Conservation (phyloP, 2,797 vertebrate species). For the Sardinella longiceps region DNA sequence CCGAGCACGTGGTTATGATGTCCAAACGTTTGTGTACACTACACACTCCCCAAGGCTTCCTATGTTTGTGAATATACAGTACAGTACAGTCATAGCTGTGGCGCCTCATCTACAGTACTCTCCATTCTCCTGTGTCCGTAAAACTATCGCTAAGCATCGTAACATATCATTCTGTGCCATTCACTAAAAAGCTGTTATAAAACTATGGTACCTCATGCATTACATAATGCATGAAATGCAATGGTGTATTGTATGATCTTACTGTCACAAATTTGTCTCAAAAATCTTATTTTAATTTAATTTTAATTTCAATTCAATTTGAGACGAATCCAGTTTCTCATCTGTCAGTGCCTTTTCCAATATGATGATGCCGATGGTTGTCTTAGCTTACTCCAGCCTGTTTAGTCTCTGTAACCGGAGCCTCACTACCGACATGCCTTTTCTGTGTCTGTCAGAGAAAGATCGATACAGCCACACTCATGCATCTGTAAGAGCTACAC, state of each 20-base stretch:
- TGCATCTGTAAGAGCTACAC: neutral
- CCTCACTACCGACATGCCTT: neutral
- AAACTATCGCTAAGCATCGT: no score
- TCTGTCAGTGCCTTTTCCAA: neutral
- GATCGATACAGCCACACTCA: neutral
- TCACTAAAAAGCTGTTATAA: neutral
- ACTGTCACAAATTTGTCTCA: neutral
- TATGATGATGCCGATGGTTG: neutral
- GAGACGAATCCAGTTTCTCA: no score
- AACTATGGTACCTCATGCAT: neutral
- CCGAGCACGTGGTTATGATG: neutral
- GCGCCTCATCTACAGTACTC: neutral
- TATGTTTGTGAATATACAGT: slow-evolving; percentile 7
- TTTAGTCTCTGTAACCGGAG: neutral
- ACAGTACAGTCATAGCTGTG: neutral
- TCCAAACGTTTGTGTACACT: neutral
- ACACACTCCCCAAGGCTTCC: neutral
- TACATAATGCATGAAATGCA: neutral
- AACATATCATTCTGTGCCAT: neutral
- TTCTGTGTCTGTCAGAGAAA: neutral
- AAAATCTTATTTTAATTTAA: no score
- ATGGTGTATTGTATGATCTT: neutral
- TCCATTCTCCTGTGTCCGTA: no score
- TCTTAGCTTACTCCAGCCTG: neutral
- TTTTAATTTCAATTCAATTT: no score